Base-by-base conservation (phyloP, 2,888 invertebrate species). In the Tridacna gigas region DNA sequence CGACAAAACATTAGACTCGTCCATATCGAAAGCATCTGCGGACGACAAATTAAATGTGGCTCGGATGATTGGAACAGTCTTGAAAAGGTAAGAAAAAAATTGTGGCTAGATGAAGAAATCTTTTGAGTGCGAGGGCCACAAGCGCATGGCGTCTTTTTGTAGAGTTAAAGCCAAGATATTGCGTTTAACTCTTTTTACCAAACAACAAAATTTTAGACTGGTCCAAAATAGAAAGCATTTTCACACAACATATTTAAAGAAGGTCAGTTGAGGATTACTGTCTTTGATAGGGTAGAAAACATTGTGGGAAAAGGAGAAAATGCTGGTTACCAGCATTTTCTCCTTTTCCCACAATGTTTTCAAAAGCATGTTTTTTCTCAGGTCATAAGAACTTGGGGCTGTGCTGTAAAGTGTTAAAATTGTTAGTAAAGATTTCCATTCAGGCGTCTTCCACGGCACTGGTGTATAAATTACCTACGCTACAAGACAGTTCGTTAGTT, bases 401-500 rank as follows among this genome's bases (percentile, higher is more conserved):
- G 37, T 37, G 2, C 7, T 2, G 37, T 37, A 37, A 37, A 37
- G 37, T 4, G 37, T 37, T 37, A 75, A 75, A 75, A 75, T 48
- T 15, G 75, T 75, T 75, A 75, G 75, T 63, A 66, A 76, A 65
- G 76, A 76, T 76, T 76, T 66, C 66, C 45, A 51, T 51, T 65
- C 47, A 66, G 47, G 71, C 63, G 9, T 51, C 20, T 71, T 51
- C 25, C 7, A 15, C 51, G 51, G 71, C 18, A 25, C 22, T 22
- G 51, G 71, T 71, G 51, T 48, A 71, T 71, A 71, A 71, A 71
- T 71, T 71, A 71, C 71, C 0, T 71, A 71, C 51, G 51, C 25
- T 71, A 71, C 71, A 25, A 71, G 71, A 18, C 71, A n/a, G 47
- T 71, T 71, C 71, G 51, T 71, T 71, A 71, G 71, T 48, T 71